Base-by-base conservation (phyloP, 2,888 invertebrate genomes). In the Atrina japonica region DNA sequence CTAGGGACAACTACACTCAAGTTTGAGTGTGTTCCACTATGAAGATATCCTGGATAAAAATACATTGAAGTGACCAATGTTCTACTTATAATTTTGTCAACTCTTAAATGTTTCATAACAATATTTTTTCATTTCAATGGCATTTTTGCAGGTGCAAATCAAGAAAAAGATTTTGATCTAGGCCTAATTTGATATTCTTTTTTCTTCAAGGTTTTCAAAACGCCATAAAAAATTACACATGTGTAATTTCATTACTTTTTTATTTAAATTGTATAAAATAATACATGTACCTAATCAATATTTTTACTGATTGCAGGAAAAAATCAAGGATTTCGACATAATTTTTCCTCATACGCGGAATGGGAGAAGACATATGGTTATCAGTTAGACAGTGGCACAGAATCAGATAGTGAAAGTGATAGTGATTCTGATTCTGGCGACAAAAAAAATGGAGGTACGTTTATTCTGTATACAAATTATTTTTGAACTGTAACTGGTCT, bases 321-420 rank as follows among this genome's bases (percentile, higher is more conserved):
- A 73, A 88, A 88, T 74, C 86, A 86, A 64, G 85, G 82, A 43
- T 87, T 82, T 69, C 79, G 83, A 25, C 80, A 83, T 70, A 80
- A 83, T 9, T 83, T 87, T 68, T 77, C 84, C 35, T 74, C 83
- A 1, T 88, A 86, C 67, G 82, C 83, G n/a, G 88, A 88, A 30
- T 88, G 87, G 86, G 87, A 88, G 67, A 88, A 88, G 75, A 87
- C 82, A 40, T 83, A 83, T 55, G 81, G 76, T 27, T 86, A 80
- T 60, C 74, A 73, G 52, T 43, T 84, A 27, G 81, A 77, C 60
- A 76, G 77, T 65, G 70, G 73, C 25, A 77, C 74, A 21, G 70
- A 65, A 25, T 70, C 73, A 29, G 76, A 75, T 25, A 67, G 74
- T 41, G 81, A 83, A 11, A 82, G 78, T 55, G 82, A 84, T 49